These are phyloP conservation scores for Pocillopora damicornis DNA, from an alignment of 64 coral and sea anemone genomes.

Conservation along the genomic window DNA sequence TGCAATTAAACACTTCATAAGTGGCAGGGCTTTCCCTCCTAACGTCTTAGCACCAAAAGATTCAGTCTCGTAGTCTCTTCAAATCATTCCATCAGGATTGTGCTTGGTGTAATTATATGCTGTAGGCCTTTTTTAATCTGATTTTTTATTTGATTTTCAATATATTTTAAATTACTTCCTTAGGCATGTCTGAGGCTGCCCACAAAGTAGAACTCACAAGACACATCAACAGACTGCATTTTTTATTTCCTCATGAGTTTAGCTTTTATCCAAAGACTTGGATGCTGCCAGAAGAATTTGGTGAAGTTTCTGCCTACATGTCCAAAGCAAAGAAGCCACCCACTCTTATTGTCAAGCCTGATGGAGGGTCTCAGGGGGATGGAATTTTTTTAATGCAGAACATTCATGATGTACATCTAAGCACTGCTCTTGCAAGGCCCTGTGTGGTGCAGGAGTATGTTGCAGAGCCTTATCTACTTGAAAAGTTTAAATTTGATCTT, in stretches of 20 bases:
- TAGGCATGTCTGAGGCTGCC: constrained; percentile 75
- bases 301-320: constrained; percentile 54
- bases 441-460: constrained; percentile 82
- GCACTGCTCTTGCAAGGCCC: constrained; percentile 54
- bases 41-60: too few species aligned
- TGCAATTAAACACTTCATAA: not conserved
- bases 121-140: not conserved
- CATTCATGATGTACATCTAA: constrained; percentile 51
- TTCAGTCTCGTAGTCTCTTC: too few species aligned
- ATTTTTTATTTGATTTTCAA: not conserved
- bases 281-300: constrained; percentile 79
- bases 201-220: constrained; percentile 80
- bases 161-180: not conserved
- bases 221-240: constrained; percentile 80
- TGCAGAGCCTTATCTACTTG: constrained; percentile 69
- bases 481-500: constrained; percentile 93
- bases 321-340: constrained; percentile 21
- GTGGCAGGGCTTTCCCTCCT: not conserved
- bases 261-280: constrained; percentile 88
- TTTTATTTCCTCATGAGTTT: constrained; percentile 80
- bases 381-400: constrained; percentile 79
- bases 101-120: too few species aligned
- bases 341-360: constrained; percentile 79
- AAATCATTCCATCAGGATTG: too few species aligned
- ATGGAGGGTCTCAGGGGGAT: constrained; percentile 84